Base-by-base conservation (phyloP, 2,888 invertebrate genomes). In the Neoaliturus tenellus region DNA sequence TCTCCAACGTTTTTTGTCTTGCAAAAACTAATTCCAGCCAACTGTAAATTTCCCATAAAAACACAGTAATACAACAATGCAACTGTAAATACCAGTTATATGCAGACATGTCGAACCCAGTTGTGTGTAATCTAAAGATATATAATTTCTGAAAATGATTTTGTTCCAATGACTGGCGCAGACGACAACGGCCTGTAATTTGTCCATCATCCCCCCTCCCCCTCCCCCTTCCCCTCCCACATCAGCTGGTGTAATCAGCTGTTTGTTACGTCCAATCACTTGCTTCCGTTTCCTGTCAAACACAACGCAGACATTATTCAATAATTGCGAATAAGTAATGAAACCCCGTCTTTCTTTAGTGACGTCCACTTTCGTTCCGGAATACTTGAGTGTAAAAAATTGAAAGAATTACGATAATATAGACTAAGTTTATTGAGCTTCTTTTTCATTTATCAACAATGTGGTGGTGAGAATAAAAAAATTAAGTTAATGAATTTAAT, bases 121-220 rank as follows among this genome's bases (percentile, higher is more conserved):
- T 3, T 62, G 62, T 62, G 12, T 62, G 28, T 31, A 8, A 28
- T 62, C 17, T 31, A 62, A 62, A 62, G 62, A 62, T 17, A 31
- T 62, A 62, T 62, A 62, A 62, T 62, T 62, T 62, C 28, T 12
- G 28, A 62, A 62, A 62, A 62, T 62, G 62, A 62, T 62, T 62
- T 62, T 28, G 62, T 62, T 28, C 62, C 62, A 62, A 62, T 31
- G 62, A 62, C 62, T 20, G 62, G 20, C 62, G 44, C 17, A 44
- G 17, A 12, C 44, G 14, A 55, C 55, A 5, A 23, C 55, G 48
- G n/a, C 23, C 28, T 62, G 62, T 62, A 62, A 62, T 62, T 62
- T 62, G 62, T 31, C 62, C 62, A 28, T 62, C 62, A 62, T 62
- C 62, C 62, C 62, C 25, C 62, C 31, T 25, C 58, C 58, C 25